Evolutionary conservation across 2,113 vertebrate genomes (phyloP), one percentile per base, ranked within the genome.

Genomic region (Speoplatyrhinus poulsoni): DNA sequence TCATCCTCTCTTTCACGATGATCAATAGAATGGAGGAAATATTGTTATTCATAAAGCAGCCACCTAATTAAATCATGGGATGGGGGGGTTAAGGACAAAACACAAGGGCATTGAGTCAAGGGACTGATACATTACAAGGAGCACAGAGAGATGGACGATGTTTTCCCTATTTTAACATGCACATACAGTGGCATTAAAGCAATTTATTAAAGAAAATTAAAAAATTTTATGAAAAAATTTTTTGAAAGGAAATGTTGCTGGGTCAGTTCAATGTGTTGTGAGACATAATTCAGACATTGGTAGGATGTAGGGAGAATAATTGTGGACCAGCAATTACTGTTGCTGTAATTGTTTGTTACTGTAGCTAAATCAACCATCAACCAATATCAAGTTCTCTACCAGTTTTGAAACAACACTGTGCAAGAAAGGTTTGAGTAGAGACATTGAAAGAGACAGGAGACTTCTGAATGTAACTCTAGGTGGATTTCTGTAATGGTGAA

Each of bases 11-110:
- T 46, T 85, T 82, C 67, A 87, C 87, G 87, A 91, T 95, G 95
- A 98, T 98, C 95, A 96, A 97, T 98, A 95, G 94, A 77, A 10
- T 17, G 71, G 76, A 77, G 79, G 75, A 93, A 91, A 95, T 96
- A 96, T 96, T 96, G 98, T 94, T 96, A 97, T 98, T 97, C 96
- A 96, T 96, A 96, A 95, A 96, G 92, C 90, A 80, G 85, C 73
- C 76, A 93, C 92, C 95, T 98, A 96, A 98, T 98, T 98, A 96
- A 96, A 98, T 98, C 93, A 96, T 90, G 62, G 73, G 47, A 11
- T 47, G 17, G 50, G 16, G 57, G 62, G 54, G 16, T 54, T 41
- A 41, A 5, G 41, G 75, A 47, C 16, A 3, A 55, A 72, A 70
- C 61, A 60, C 60, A 66, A 46, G 58, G 66, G 72, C 60, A 12